Evolutionary conservation across 23 tunicate genomes (phyloP), one percentile per base, ranked within the genome.

Genomic region (Pegea sp.): DNA sequence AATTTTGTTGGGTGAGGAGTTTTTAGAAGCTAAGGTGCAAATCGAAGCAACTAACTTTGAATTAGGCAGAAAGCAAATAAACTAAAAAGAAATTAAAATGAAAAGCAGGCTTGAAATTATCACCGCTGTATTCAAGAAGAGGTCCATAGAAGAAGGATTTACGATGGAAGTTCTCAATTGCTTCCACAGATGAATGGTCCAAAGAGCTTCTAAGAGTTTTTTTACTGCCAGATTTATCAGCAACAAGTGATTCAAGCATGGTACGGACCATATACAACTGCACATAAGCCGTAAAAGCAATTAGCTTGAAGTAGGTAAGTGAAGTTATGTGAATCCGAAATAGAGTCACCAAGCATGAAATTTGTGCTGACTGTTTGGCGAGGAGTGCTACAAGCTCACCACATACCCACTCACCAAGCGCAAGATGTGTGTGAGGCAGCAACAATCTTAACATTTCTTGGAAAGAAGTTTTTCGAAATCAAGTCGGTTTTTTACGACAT

Each of bases 261-360:
- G 98, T 89, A 20, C 98, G 80, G 19, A 89, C 88, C 90, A 77
- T 77, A 66, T 77, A 77, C 33, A 77, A 53, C 90, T 77, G 34
- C 2, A n/a, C n/a, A n/a, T n/a, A n/a, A n/a, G n/a, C n/a, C n/a
- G n/a, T n/a, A n/a, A n/a, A n/a, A n/a, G n/a, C n/a, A n/a, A n/a
- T n/a, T n/a, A n/a, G n/a, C n/a, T n/a, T n/a, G n/a, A n/a, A n/a
- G n/a, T n/a, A n/a, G 22, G 56, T 11, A 11, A 13, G 22, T 20
- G 22, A n/a, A n/a, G n/a, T n/a, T n/a, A n/a, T n/a, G n/a, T n/a
- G n/a, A n/a, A n/a, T n/a, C n/a, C n/a, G n/a, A n/a, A n/a, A n/a
- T n/a, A n/a, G n/a, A n/a, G n/a, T n/a, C n/a, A n/a, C n/a, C n/a
- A n/a, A n/a, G n/a, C n/a, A n/a, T n/a, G n/a, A n/a, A n/a, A n/a